Conservation (phyloP, 23 tunicate genomes). For the Oikopleura albicans region DNA sequence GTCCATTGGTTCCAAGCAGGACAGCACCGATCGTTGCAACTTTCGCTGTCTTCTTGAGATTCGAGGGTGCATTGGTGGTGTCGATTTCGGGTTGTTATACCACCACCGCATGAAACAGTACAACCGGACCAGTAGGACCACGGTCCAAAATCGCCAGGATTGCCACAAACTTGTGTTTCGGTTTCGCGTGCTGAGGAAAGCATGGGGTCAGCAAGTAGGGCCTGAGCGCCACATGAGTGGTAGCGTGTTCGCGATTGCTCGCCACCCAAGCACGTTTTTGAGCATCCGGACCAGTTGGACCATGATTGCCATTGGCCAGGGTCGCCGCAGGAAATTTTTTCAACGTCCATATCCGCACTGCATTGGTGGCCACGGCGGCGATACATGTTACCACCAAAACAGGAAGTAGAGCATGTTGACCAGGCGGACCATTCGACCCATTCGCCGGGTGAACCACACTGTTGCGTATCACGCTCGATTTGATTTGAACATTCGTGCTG, state of each 20-base stretch:
- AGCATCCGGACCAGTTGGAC: conserved; percentile 11
- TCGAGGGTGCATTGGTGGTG: conserved; percentile 32
- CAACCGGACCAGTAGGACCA: conserved; percentile 52
- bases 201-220: conserved; percentile 19
- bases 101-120: conserved; percentile 59
- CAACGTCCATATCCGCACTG: background rate
- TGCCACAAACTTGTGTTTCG: conserved; percentile 28
- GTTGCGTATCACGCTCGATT: conserved; percentile 18
- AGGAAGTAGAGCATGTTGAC: conserved; percentile 23
- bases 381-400: conserved; percentile 20
- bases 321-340: background rate
- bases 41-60: conserved; percentile 21
- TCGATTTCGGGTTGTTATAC: conserved; percentile 30
- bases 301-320: background rate
- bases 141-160: conserved; percentile 32
- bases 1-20: conserved; percentile 40
- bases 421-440: conserved; percentile 21
- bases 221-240: conserved; percentile 35
- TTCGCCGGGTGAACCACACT: background rate
- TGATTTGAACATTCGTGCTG: conserved; percentile 34
- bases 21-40: conserved; percentile 39
- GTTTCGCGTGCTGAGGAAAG: background rate
- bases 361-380: background rate
- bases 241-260: conserved; percentile 29
- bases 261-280: background rate